Base-by-base conservation (phyloP, 2,888 invertebrate species). In the Chrysina gloriosa region DNA sequence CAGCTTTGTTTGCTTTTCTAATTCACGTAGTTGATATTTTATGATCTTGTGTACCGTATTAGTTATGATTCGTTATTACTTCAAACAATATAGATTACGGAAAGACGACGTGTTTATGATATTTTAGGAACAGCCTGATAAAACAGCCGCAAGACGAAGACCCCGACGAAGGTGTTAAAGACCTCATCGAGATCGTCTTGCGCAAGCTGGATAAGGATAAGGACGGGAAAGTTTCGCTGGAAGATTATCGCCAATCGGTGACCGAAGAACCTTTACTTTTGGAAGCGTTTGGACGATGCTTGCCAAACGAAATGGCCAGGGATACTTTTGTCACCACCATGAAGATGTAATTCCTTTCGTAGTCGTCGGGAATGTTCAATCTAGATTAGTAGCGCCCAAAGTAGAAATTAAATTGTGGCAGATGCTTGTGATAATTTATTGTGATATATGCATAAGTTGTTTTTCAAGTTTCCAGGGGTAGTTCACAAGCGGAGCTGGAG, bases 101-200 rank as follows among this genome's bases (percentile, higher is more conserved):
- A n/a, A n/a, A n/a, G n/a, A n/a, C n/a, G n/a, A n/a, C n/a, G 4
- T 36, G n/a, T 14, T 36, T 25, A 6, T 54, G 25, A 31, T 3
- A n/a, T 72, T 78, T 68, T 65, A 88, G 88, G 73, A 88, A 88
- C 72, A 86, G 87, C 75, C 79, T 86, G 72, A 87, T 86, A 54
- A 90, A 85, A 75, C 87, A 89, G 0, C 89, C 90, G 34, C 90
- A 90, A 71, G 93, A 93, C 71, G 94, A 94, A 75, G 89, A 92
- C 65, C 83, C 83, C 1, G 91, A 91, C 58, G 93, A 93, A 80
- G 90, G 89, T 65, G 89, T 90, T 0, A 89, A 88, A 82, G 94
- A 94, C 77, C 84, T 93, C 70, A 90, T 91, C 0, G 92, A 92
- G 72, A 88, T 90, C 29, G 85, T 92, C 73, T 82, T 93, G 67